A percentile compares a stretch with the other conserved stretches of the same genome.
Evolutionary conservation across 2,113 vertebrate species (phyloP).

Genomic region (Callithrix jacchus): DNA sequence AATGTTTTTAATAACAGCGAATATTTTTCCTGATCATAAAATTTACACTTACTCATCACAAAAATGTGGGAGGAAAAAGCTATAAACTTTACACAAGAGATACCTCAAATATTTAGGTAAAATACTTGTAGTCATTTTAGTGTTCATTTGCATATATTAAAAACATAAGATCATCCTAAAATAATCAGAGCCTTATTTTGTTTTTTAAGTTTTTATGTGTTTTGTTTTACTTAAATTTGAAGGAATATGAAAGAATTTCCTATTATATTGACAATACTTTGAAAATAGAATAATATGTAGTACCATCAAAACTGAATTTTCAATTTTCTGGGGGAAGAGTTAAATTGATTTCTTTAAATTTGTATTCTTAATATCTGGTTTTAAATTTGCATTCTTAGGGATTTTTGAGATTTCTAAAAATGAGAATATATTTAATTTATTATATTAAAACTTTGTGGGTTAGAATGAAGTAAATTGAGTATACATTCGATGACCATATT

Average conservation of each 20-base stretch:
- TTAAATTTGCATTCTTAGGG: too few species aligned
- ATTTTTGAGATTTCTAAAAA: too few species aligned
- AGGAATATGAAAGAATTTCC: background rate
- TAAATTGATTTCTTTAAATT: background rate
- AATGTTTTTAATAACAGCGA: background rate
- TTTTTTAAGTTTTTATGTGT: background rate
- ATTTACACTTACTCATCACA: background rate
- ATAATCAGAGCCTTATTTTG: background rate
- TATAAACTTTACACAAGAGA: background rate
- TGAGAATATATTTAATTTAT: too few species aligned
- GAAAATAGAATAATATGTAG: background rate
- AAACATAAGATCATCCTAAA: background rate
- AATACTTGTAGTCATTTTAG: background rate
- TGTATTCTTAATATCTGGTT: too few species aligned
- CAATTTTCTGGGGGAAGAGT: background rate
- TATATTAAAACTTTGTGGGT: too few species aligned
- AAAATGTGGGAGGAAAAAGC: background rate
- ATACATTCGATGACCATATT: too few species aligned
- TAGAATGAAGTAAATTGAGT: too few species aligned
- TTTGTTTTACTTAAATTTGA: background rate
- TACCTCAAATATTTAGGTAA: background rate
- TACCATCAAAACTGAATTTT: background rate
- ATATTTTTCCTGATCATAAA: background rate
- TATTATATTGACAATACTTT: background rate
- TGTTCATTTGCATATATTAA: too few species aligned